Conservation (phyloP, 2,113 vertebrate genomes). For the Prochilodus magdalenae region DNA sequence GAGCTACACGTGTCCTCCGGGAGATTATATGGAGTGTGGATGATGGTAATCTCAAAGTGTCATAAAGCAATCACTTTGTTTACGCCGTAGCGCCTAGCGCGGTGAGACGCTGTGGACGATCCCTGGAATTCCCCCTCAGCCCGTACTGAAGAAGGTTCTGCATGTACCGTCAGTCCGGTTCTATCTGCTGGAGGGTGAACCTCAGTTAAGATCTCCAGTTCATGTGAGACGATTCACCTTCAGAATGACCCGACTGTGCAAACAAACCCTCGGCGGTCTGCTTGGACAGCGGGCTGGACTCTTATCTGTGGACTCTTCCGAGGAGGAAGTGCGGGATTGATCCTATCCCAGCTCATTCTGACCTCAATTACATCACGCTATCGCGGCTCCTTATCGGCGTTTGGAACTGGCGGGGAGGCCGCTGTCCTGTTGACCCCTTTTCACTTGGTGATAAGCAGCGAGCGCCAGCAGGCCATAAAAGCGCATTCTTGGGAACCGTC, state of each 20-base stretch:
- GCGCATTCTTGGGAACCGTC: not conserved
- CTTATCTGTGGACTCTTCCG: not conserved
- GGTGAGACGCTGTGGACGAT: no score
- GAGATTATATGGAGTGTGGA: no score
- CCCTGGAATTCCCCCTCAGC: no score
- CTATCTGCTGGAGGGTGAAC: not conserved
- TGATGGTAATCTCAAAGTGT: no score
- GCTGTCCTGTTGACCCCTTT: slow-evolving; percentile 54
- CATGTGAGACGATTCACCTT: not conserved
- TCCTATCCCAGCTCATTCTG: not conserved
- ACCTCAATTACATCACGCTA: not conserved
- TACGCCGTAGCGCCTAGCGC: no score
- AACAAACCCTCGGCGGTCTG: not conserved
- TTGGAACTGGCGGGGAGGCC: not conserved
- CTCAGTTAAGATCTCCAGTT: not conserved
- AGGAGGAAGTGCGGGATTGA: not conserved
- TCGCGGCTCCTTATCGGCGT: not conserved
- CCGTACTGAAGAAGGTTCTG: no score
- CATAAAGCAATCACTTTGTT: no score
- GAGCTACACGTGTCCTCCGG: no score
- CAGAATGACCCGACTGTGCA: slow-evolving; percentile 1
- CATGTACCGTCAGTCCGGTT: not conserved
- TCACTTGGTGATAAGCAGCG: slow-evolving; percentile 63
- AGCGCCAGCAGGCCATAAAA: slow-evolving; percentile 53
- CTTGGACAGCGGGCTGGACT: not conserved